Conservation (phyloP, 2,797 vertebrate species). For the Lacerta bilineata region DNA sequence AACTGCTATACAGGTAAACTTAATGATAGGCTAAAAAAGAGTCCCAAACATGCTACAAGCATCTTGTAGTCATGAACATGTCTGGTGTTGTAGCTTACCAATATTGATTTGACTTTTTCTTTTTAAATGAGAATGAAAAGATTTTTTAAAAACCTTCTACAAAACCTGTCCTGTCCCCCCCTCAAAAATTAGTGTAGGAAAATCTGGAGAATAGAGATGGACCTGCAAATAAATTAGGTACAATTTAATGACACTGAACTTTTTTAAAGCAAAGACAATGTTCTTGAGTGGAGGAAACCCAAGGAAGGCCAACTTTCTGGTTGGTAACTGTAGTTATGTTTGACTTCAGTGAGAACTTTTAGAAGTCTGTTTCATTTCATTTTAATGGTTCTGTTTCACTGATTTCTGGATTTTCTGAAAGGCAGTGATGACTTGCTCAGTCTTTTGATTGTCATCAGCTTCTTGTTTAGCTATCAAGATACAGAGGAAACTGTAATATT, state of each 20-base stretch:
- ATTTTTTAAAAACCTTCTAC: slow-evolving; percentile 9
- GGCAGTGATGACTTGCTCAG: not conserved
- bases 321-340: slow-evolving; percentile 34
- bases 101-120: not conserved
- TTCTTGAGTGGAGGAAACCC: not conserved
- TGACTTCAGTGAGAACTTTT: not conserved
- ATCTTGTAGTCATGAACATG: not conserved
- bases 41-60: not conserved
- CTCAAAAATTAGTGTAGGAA: not conserved
- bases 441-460: slow-evolving; percentile 29
- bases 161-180: not conserved
- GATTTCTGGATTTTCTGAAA: not conserved
- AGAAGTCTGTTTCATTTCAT: not conserved
- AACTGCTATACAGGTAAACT: not conserved
- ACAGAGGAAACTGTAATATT: not conserved
- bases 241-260: slow-evolving; percentile 26
- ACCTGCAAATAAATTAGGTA: slow-evolving; percentile 19
- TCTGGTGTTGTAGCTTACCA: not conserved
- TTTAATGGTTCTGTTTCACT: not conserved
- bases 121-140: not conserved
- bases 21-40: not conserved
- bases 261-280: not conserved
- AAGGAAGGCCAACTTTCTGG: not conserved
- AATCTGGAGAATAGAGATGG: slow-evolving; percentile 4
- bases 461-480: slow-evolving; percentile 41